Evolutionary conservation across 2,888 invertebrate genomes (phyloP), one percentile per base, ranked within the genome.

Genomic region (Tortricodes alternella): DNA sequence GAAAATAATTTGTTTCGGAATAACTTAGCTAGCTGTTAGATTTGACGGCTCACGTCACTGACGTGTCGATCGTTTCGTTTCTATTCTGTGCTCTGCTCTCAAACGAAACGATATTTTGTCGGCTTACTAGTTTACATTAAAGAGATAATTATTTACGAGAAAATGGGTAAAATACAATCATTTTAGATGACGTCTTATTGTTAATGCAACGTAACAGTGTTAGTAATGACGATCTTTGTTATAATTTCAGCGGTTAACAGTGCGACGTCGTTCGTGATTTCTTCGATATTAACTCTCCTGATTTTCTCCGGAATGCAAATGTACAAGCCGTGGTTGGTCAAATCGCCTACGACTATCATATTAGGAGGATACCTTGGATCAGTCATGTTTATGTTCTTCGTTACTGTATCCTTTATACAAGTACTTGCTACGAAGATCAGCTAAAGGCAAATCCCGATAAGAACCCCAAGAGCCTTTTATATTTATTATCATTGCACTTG

Each of bases 301-400:
- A 90, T 97, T 69, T 97, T 98, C 87, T 97, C 97, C 67, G 96
- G 96, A 50, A 96, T 98, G 95, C 98, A 98, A 88, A 96, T 98
- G 92, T 97, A 97, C 78, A 95, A 94, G 74, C 93, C 93, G 11
- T 94, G 95, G 91, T 87, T 98, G 52, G 93, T 94, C 44, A 94
- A 95, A 19, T 94, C 96, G 1, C 97, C 97, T 72, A 82, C 96
- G 27, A 94, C 95, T 68, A 98, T 97, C 9, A 94, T 98, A 73
- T 89, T 98, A 58, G 98, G 97, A 64, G 98, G 98, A 63, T 96
- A 96, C 72, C 85, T 97, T 32, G 97, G 97, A 53, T 97, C 98
- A 0, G 80, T 97, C 63, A 91, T 98, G 70, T 98, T 98, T 75
- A 92, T 97, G 70, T 93, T 98, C 64, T 91, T 95, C 58, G 92